Conservation (phyloP, 2,113 vertebrate genomes). For the Pogonocichla stellata region DNA sequence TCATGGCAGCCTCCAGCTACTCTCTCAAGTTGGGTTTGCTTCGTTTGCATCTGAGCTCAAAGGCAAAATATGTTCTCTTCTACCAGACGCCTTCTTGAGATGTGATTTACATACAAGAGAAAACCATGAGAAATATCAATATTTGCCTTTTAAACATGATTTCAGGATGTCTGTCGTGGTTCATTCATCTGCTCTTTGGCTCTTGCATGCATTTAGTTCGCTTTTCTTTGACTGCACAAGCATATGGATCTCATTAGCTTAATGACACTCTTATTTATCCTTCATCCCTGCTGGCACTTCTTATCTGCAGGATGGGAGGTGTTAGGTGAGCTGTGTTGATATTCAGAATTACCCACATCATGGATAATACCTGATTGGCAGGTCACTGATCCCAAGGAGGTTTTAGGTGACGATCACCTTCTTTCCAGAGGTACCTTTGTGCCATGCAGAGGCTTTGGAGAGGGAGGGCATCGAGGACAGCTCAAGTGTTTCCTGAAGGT, state of each 20-base stretch:
- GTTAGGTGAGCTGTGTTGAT: background rate
- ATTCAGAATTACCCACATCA: background rate
- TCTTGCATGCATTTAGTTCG: background rate
- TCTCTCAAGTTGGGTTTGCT: background rate
- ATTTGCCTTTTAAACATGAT: constrained; percentile 42
- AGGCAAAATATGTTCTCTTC: constrained; percentile 25
- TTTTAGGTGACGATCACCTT: background rate
- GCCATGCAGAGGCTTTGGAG: background rate
- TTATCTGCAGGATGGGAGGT: background rate
- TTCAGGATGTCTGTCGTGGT: background rate
- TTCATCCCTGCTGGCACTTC: background rate
- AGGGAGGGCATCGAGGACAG: background rate
- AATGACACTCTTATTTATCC: background rate
- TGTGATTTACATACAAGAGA: constrained; percentile 3
- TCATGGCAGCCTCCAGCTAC: background rate
- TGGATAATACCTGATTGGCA: background rate
- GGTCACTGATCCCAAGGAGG: background rate
- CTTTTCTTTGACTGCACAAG: background rate
- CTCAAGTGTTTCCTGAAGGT: background rate
- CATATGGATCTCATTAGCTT: constrained; percentile 46
- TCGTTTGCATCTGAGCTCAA: background rate
- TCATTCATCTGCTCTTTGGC: constrained; percentile 35
- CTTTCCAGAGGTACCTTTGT: background rate
- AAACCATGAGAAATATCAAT: constrained; percentile 26
- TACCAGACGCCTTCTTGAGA: background rate